Percentiles rank a stretch among this genome's conserved stretches.
phyloP scores from a whole-genome alignment of 2,113 vertebrate species.

The Conger conger region DNA sequence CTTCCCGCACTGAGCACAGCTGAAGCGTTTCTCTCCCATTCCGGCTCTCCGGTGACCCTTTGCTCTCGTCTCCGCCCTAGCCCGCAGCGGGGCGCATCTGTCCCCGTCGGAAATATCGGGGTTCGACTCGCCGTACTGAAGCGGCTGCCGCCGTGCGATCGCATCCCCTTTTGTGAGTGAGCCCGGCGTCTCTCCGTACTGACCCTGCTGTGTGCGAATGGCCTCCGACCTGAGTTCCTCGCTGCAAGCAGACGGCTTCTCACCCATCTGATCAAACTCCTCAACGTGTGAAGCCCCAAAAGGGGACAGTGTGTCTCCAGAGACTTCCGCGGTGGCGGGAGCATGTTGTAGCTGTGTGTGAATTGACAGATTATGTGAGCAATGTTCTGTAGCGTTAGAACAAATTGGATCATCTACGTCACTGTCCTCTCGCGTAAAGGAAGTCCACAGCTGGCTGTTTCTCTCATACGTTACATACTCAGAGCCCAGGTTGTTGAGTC shows the following conservation, averaged over 20 bases:
- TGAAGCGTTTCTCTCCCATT: slow-evolving; percentile 21
- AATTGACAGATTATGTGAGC: slow-evolving; percentile 50
- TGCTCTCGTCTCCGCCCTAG: neutral
- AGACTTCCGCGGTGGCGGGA: slow-evolving; percentile 22
- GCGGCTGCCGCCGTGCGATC: slow-evolving; percentile 17
- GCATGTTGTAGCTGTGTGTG: slow-evolving; percentile 33
- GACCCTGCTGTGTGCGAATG: slow-evolving; percentile 26
- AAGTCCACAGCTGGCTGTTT: slow-evolving; percentile 59
- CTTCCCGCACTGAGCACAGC: slow-evolving; percentile 23
- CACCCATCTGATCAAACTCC: neutral
- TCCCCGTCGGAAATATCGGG: neutral
- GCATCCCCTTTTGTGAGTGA: slow-evolving; percentile 3
- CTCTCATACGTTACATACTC: slow-evolving; percentile 59
- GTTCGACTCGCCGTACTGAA: neutral
- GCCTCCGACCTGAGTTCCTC: slow-evolving; percentile 22
- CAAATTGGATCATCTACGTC: slow-evolving; percentile 65
- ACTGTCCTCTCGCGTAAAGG: slow-evolving; percentile 53
- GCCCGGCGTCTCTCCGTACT: slow-evolving; percentile 39
- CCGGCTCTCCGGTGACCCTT: neutral
- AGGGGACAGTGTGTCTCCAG: slow-evolving; percentile 21
- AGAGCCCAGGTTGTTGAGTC: slow-evolving; percentile 32
- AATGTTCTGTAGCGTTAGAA: slow-evolving; percentile 63
- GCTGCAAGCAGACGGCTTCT: neutral
- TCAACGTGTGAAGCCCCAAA: too few relatives aligned
- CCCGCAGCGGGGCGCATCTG: too few relatives aligned